Evolutionary conservation across 2,113 vertebrate genomes (phyloP), one percentile per base, ranked within the genome.

Genomic region (Smithornis capensis): DNA sequence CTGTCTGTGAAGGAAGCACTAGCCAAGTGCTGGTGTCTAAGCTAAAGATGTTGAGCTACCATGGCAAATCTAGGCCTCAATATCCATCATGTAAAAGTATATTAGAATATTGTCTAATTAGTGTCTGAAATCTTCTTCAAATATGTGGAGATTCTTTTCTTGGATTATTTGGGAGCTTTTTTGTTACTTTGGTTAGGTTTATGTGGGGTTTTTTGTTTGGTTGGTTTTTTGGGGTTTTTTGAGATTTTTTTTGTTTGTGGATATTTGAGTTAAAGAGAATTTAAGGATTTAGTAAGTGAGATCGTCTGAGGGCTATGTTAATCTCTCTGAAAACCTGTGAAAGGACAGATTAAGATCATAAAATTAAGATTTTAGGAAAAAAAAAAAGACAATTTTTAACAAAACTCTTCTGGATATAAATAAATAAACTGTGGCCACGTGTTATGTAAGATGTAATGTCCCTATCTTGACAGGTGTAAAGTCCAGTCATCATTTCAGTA

Each of bases 111-210:
- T 71, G 82, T 63, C 15, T 67, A 87, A 71, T 67, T 56, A 63
- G 19, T 49, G 14, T 21, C 5, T 23, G 47, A 73, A 65, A 67
- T 37, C 2, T 59, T 40, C 27, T 38, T 77, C 7, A 35, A 82
- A 29, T 47, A 55, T 5, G 2, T 35, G 16, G 11, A 56, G 9
- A 23, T 33, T 31, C 7, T 75, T 74, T 79, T 52, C 21, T 38
- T 55, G 3, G 1, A 4, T 35, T n/a, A 6, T 31, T 70, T 56
- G 23, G 10, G 12, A 10, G 9, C 3, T 4, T 10, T 22, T 33
- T 65, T 50, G 6, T 7, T 73, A 27, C 5, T 31, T n/a, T 23
- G 0, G 2, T 13, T 33, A 17, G 44, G 13, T 12, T 29, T 21
- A 3, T 56, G n/a, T n/a, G n/a, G 44, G 44, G 17, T 14, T 67